These are phyloP conservation scores for Notocelia uddmanniana DNA, from an alignment of 2,888 invertebrate species.

Conservation along the genomic window DNA sequence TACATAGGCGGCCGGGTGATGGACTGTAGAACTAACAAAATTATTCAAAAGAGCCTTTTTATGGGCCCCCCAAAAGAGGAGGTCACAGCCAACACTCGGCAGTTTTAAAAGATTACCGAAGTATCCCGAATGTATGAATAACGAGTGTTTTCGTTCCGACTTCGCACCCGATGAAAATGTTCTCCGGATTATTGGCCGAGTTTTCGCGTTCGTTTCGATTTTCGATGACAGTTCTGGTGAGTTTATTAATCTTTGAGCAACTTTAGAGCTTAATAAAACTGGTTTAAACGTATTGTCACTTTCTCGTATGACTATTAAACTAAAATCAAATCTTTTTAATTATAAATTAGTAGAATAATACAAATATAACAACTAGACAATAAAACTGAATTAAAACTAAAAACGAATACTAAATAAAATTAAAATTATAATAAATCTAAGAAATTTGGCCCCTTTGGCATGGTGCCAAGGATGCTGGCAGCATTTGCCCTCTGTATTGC, in stretches of 20 bases:
- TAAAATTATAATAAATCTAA: no score
- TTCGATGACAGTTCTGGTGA: constrained; percentile 11
- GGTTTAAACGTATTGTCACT: background rate
- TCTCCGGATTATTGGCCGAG: constrained; percentile 34
- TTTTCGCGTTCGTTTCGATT: constrained; percentile 36
- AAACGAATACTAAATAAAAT: no score
- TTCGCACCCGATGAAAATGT: constrained; percentile 35
- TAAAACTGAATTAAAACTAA: no score
- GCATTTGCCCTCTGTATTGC: no score
- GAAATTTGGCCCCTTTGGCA: no score
- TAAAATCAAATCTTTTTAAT: no score
- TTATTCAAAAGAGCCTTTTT: constrained; percentile 81
- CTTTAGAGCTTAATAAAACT: background rate
- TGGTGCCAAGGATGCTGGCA: no score
- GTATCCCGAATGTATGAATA: constrained; percentile 59
- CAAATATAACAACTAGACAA: no score
- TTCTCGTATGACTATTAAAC: background rate
- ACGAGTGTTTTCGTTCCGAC: constrained; percentile 51
- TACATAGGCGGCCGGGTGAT: constrained; percentile 74
- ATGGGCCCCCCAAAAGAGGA: constrained; percentile 56
- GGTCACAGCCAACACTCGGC: constrained; percentile 51
- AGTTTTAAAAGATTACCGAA: constrained; percentile 65
- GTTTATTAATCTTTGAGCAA: background rate
- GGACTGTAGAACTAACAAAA: constrained; percentile 76
- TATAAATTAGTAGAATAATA: no score